Evolutionary conservation across 2,797 vertebrate species (phyloP).

Genomic region (Sebastes wilsoni): DNA sequence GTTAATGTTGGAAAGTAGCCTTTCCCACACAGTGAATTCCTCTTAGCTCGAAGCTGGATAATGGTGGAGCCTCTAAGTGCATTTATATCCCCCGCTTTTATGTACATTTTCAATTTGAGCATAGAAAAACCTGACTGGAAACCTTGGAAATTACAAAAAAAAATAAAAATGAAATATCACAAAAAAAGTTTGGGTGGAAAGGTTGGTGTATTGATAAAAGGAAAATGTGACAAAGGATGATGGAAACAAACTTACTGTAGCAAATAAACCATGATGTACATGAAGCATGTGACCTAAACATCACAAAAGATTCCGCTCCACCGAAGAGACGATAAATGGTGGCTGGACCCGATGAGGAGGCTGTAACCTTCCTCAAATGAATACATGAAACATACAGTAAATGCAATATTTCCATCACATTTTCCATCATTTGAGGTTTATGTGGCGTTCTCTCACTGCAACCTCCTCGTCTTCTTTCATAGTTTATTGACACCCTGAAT

Average conservation of each 20-base stretch:
- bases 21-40: neutral
- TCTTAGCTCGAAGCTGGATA: neutral
- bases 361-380: neutral
- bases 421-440: too few relatives aligned
- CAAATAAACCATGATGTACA: neutral
- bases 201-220: neutral
- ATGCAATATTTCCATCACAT: too few relatives aligned
- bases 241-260: neutral
- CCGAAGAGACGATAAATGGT: neutral
- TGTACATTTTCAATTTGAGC: neutral
- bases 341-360: neutral
- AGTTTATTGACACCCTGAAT: neutral
- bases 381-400: neutral
- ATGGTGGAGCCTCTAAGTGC: neutral
- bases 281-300: neutral
- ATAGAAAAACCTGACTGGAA: neutral
- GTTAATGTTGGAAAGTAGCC: neutral
- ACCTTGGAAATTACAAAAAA: neutral
- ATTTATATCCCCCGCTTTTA: neutral
- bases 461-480: neutral
- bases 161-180: neutral
- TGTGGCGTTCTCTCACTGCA: rapidly evolving
- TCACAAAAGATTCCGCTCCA: neutral
- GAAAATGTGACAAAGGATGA: neutral
- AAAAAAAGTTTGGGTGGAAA: neutral